Base-by-base conservation (phyloP, 2,113 vertebrate species). In the Rutilus rutilus region DNA sequence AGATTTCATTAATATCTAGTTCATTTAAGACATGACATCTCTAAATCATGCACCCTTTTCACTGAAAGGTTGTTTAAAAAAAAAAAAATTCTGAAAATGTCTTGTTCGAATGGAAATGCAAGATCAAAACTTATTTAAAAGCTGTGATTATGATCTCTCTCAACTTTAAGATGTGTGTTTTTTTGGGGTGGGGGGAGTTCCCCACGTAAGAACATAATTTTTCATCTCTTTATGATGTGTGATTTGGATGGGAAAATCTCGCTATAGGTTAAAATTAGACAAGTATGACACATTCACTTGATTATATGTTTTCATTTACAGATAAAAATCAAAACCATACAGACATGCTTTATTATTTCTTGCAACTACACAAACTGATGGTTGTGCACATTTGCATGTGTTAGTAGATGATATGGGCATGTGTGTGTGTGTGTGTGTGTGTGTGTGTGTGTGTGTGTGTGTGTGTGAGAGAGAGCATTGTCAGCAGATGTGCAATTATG, bases 401-500 rank as follows among this genome's bases (percentile, higher is more conserved):
- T 62, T 42, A 78, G 52, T 11, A 39, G 76, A 79, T 79, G 77
- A 78, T 78, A 60, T 78, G 50, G 33, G 47, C 23, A 19, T 39
- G 27, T 33, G 45, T 75, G 52, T 84, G 69, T 25, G 39, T 9
- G 64, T 47, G 45, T 11, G 42, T 42, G 42, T 9, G 42, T 42
- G 5, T n/a, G 42, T 21, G 42, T 74, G 50, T 83, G 52, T n/a
- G 57, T 8, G 62, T 36, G 42, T 30, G 42, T 74, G 50, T 83
- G 67, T n/a, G 57, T 14, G 64, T 33, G 60, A 27, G 65, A 4
- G 71, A 7, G n/a, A 59, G 52, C 64, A 36, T 59, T 45, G 62
- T 42, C 64, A 47, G 75, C 47, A 80, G 64, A 80, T 80, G 77
- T 86, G 85, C 62, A 74, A 86, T 81, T 86, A 86, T 86, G 78